Conservation (phyloP, 1,140 invertebrate genomes). For the Orius insidiosus region DNA sequence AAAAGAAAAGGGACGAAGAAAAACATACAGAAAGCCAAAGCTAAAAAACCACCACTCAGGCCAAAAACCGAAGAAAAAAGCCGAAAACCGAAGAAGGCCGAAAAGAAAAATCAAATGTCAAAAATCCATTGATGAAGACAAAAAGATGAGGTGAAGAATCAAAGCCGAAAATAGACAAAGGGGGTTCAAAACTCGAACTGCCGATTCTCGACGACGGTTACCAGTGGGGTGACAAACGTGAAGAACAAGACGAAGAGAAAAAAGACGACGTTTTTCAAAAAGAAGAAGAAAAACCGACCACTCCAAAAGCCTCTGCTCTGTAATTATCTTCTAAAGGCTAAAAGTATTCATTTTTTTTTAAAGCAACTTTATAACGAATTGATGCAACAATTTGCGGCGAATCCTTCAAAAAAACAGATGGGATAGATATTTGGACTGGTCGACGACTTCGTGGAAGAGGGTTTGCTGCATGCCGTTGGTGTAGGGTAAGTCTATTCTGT, state of each 20-base stretch:
- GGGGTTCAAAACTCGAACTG: no score
- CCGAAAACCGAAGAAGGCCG: not conserved
- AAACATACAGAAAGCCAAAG: constrained; percentile 3
- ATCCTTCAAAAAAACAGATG: constrained; percentile 27
- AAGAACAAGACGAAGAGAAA: constrained; percentile 3
- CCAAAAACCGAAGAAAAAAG: not conserved
- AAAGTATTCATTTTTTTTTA: constrained; percentile 2
- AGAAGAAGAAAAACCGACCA: not conserved
- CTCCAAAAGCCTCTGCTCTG: not conserved
- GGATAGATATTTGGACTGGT: constrained; percentile 42
- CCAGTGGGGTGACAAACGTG: not conserved
- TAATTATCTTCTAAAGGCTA: not conserved
- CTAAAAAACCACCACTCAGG: not conserved
- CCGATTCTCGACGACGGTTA: not conserved
- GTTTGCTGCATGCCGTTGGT: constrained; percentile 34
- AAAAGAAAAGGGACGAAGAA: not conserved
- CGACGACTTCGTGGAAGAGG: constrained; percentile 39
- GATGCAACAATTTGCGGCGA: constrained; percentile 14
- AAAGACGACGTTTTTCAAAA: not conserved
- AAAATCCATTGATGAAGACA: not conserved
- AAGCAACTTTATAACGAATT: constrained; percentile 9
- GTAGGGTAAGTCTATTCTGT: constrained; percentile 11
- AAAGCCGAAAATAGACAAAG: not conserved
- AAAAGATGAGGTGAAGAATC: not conserved
- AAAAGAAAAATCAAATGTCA: not conserved